Evolutionary conservation across 2,113 vertebrate species (phyloP), one percentile per base, ranked within the genome.

Genomic region (Megaleporinus macrocephalus): DNA sequence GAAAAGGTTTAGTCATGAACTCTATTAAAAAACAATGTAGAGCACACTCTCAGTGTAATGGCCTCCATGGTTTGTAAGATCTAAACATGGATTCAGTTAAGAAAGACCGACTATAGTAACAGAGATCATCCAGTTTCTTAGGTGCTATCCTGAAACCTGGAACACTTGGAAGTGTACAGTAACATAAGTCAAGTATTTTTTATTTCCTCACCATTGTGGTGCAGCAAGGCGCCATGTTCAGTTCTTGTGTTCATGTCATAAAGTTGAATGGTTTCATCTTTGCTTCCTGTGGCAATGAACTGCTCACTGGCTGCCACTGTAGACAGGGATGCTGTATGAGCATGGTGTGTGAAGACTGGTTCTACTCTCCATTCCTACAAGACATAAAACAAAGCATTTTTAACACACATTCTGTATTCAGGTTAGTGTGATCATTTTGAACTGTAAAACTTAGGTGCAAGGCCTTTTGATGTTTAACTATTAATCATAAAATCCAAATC

Each of bases 231-330:
- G 0, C 98, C 98, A 0, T 98, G 95, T 74, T 99, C 97, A 3
- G 78, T 82, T 71, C 92, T 96, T 86, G 96, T 98, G 88, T 95
- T 96, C 96, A 99, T 96, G 79, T 99, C 95, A 80, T 99, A 99
- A 66, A 99, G 93, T 76, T 97, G 96, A n/a, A 99, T 96, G 0
- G 96, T 97, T 91, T 99, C 98, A 91, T 99, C 98, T 91, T 92
- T 96, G 93, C 98, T 99, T 22, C 98, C 98, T 0, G 98, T 99
- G 24, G 96, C 97, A 0, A 97, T 95, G 0, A 96, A 99, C 84
- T 93, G 95, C 85, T 95, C 94, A 44, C 93, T 97, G 61, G 95
- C 91, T 0, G 98, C 96, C 61, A 97, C 91, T 0, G 91, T 91
- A 0, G 96, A 96, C 79, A 98, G 81, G 0, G 95, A 97, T 16